Evolutionary conservation across 2,113 vertebrate species (phyloP).

Genomic region (Menidia beryllina): DNA sequence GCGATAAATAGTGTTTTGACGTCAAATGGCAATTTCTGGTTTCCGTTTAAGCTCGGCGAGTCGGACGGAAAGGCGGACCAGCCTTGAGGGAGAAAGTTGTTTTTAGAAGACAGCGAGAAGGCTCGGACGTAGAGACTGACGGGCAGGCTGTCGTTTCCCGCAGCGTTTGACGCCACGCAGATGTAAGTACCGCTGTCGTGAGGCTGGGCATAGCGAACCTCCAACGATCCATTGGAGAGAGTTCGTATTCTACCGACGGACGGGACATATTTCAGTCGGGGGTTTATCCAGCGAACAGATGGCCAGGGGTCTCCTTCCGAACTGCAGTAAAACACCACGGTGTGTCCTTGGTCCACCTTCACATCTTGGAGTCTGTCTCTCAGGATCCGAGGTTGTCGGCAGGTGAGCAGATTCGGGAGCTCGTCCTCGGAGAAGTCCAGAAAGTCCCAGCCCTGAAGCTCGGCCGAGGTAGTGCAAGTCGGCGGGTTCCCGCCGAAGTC

Average conservation of each 20-base stretch:
- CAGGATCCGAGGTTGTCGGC: slow-evolving; percentile 80
- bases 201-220: slow-evolving; percentile 84
- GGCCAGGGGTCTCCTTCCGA: slow-evolving; percentile 87
- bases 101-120: slow-evolving; percentile 64
- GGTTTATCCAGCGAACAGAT: slow-evolving; percentile 83
- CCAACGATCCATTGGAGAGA: slow-evolving; percentile 84
- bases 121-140: slow-evolving; percentile 81
- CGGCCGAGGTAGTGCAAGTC: slow-evolving; percentile 77
- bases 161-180: slow-evolving; percentile 87
- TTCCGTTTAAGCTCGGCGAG: slow-evolving; percentile 44
- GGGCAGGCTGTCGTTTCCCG: slow-evolving; percentile 84
- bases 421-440: slow-evolving; percentile 80
- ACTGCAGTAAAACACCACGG: slow-evolving; percentile 81
- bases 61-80: slow-evolving; percentile 68
- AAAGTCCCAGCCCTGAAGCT: slow-evolving; percentile 78
- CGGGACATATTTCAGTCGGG: slow-evolving; percentile 72
- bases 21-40: slow-evolving; percentile 73
- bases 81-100: slow-evolving; percentile 59
- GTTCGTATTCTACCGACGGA: slow-evolving; percentile 78
- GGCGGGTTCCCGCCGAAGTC: slow-evolving; percentile 78
- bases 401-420: slow-evolving; percentile 83
- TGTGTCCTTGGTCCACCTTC: slow-evolving; percentile 82
- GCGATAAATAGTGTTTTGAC: slow-evolving; percentile 84
- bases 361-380: slow-evolving; percentile 72
- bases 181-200: slow-evolving; percentile 84